Base-by-base conservation (phyloP, 1,140 invertebrate species). In the Lucilia sericata region DNA sequence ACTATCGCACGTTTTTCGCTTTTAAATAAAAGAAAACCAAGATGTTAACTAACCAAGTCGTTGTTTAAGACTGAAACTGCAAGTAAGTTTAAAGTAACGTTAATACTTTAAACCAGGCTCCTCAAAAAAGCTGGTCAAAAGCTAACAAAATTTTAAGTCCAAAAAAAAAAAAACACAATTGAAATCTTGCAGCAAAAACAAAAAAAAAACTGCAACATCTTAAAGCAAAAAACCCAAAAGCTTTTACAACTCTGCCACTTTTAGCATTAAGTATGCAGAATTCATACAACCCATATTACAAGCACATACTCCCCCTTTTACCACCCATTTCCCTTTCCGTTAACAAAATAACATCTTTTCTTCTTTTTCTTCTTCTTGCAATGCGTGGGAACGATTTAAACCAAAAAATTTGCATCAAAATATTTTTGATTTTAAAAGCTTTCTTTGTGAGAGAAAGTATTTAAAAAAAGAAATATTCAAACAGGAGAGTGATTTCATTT, bases 51-150 rank as follows among this genome's bases (percentile, higher is more conserved):
- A 17, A 5, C 12, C 9, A 47, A 80, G 76, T 51, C 49, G 42
- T 80, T 49, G 9, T 80, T 80, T 17, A 80, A 80, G 47, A 80
- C 76, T 80, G 76, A 80, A 80, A 76, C 34, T 76, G 74, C 74
- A 76, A 80, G 47, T 25, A 10, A 25, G 42, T 47, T 30, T 80
- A 3, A 80, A 80, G 8, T 10, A 80, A 80, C 76, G 47, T 80
- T 49, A 80, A 80, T n/a, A 49, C 42, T 80, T 80, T 49, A 30
- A 30, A 30, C 25, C 25, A 30, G 25, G 3, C 21, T 42, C 9
- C 10, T 47, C 55, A 17, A 55, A 8, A 70, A 10, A 21, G 65
- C 65, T 70, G 19, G 19, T 3, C 65, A 70, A 70, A 70, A 21
- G 65, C 65, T 70, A 21, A 21, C 8, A 42, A 42, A 2, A 42